Conservation (phyloP, 2,113 vertebrate species). For the Albula glossodonta region DNA sequence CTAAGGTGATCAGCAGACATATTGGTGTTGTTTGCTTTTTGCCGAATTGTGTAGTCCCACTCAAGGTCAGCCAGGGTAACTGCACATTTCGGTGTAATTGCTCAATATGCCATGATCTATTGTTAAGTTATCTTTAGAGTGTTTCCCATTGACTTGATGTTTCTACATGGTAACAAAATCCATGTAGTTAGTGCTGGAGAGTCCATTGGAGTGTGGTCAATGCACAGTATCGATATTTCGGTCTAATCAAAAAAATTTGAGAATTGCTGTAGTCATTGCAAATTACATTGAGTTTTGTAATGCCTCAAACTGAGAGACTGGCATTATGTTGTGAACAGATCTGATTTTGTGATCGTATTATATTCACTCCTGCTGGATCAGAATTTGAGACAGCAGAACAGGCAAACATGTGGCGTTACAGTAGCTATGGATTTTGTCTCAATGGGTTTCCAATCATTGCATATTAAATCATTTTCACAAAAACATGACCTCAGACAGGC, state of each 20-base stretch:
- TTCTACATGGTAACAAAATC: neutral
- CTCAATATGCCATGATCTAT: neutral
- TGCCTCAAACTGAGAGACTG: neutral
- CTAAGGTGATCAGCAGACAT: neutral
- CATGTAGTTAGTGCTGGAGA: neutral
- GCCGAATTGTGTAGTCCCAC: neutral
- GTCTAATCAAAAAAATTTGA: neutral
- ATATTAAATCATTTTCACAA: neutral
- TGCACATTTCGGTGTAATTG: neutral
- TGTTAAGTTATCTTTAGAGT: neutral
- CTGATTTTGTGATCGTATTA: neutral
- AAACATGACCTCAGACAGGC: neutral
- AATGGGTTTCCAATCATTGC: too few relatives aligned
- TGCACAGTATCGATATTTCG: neutral
- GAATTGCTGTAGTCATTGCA: neutral
- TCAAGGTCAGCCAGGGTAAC: neutral
- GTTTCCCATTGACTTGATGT: neutral
- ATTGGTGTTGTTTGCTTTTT: too few relatives aligned
- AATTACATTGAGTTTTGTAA: neutral
- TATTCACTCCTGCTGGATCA: neutral
- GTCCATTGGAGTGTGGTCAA: too few relatives aligned
- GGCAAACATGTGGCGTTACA: neutral
- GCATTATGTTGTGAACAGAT: neutral
- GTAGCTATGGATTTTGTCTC: too few relatives aligned
- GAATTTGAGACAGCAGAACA: neutral